These are phyloP conservation scores for Paramacrobiotus metropolitanus DNA, from an alignment of 1,140 invertebrate species.

Conservation along the genomic window DNA sequence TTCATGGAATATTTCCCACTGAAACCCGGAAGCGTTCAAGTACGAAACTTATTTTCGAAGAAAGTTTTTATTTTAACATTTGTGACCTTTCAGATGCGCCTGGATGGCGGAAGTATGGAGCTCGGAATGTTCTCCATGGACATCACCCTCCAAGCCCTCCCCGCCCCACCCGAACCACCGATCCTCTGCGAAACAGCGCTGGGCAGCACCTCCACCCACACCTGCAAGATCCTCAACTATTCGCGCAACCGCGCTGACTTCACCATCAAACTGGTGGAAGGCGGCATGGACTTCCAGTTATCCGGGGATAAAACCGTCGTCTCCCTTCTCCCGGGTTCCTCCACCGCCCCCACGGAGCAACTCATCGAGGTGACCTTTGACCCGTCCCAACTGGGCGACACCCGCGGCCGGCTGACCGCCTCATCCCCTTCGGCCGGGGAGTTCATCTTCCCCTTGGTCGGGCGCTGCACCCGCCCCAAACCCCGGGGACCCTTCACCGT, in stretches of 20 bases:
- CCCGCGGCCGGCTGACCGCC: neutral
- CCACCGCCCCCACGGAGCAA: neutral
- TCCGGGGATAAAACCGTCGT: neutral
- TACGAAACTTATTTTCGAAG: neutral
- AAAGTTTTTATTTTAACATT: neutral
- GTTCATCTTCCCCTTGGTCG: neutral
- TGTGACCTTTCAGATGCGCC: neutral
- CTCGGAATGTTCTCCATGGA: neutral
- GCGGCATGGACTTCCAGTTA: neutral
- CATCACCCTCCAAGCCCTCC: neutral
- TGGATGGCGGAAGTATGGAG: neutral
- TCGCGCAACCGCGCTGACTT: neutral
- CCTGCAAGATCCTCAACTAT: neutral
- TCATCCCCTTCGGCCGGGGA: neutral
- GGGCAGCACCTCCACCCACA: neutral
- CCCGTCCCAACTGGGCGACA: neutral
- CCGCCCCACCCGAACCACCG: neutral
- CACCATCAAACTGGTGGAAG: neutral
- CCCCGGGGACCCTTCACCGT: neutral
- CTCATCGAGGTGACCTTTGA: neutral
- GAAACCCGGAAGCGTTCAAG: neutral
- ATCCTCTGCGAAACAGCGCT: neutral
- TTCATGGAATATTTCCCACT: neutral
- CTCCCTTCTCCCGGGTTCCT: neutral
- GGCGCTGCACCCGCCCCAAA: neutral